These are phyloP conservation scores for Rhynchomys soricoides DNA, from an alignment of 2,113 vertebrate genomes.

Conservation along the genomic window DNA sequence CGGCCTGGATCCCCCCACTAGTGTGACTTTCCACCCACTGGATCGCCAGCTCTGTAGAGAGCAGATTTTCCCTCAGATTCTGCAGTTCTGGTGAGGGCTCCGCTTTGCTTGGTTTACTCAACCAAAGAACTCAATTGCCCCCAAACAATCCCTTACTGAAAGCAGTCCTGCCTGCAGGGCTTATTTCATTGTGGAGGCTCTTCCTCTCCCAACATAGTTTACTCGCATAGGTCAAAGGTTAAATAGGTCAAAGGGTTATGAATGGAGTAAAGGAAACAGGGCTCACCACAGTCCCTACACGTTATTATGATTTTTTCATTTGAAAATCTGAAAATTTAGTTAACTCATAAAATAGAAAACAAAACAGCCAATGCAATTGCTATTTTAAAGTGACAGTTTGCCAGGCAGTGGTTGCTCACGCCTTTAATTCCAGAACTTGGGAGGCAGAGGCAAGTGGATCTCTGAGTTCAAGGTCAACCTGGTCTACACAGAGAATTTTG, in stretches of 20 bases:
- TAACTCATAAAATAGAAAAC: neutral
- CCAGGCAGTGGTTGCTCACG: rapidly evolving
- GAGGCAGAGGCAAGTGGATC: neutral
- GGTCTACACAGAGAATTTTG: neutral
- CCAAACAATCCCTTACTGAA: neutral
- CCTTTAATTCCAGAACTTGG: neutral
- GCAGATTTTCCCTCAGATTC: neutral
- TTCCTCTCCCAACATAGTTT: slow-evolving; percentile 20
- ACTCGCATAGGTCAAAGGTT: neutral
- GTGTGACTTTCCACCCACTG: neutral
- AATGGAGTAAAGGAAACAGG: neutral
- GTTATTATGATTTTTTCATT: neutral
- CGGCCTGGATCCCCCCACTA: neutral
- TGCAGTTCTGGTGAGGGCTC: neutral
- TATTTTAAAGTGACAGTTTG: neutral
- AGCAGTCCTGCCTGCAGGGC: neutral
- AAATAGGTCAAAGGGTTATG: neutral
- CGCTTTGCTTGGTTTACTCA: slow-evolving; percentile 31
- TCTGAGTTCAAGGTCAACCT: neutral
- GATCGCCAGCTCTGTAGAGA: neutral
- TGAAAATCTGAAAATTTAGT: neutral
- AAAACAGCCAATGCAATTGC: neutral
- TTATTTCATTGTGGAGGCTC: neutral
- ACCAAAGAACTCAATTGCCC: slow-evolving; percentile 55
- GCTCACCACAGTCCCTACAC: neutral